These are phyloP conservation scores for Heteromyza rotundicornis DNA, from an alignment of 2,888 invertebrate species.

Conservation along the genomic window DNA sequence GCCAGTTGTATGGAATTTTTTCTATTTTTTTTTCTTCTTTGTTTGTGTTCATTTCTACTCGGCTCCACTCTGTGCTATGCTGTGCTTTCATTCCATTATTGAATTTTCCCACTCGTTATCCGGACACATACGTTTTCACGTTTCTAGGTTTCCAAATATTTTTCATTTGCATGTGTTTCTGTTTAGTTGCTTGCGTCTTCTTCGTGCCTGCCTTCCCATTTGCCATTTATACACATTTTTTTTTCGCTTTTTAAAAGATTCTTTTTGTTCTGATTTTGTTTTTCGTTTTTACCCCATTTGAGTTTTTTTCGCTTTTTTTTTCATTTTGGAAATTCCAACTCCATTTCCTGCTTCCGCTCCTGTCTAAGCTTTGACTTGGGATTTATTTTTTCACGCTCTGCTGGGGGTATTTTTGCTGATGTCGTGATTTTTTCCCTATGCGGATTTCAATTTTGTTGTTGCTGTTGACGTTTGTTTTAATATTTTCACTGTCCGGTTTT, in stretches of 20 bases:
- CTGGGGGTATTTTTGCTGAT: slow-evolving; percentile 48
- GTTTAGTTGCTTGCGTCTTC: too few species aligned
- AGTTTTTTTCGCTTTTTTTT: not conserved
- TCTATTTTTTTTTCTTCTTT: not conserved
- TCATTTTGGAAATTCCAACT: slow-evolving; percentile 12
- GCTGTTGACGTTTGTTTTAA: slow-evolving; percentile 48
- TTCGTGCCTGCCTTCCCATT: slow-evolving; percentile 37
- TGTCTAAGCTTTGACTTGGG: slow-evolving; percentile 57
- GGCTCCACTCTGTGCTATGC: not conserved
- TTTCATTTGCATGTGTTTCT: not conserved
- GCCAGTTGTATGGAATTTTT: too few species aligned
- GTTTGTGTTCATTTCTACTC: not conserved
- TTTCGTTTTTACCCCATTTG: not conserved
- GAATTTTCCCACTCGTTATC: slow-evolving; percentile 25
- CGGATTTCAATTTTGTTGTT: slow-evolving; percentile 4
- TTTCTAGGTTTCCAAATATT: slow-evolving; percentile 1
- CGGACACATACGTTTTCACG: slow-evolving; percentile 51
- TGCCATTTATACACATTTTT: slow-evolving; percentile 33
- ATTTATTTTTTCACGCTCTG: slow-evolving; percentile 38
- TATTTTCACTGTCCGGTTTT: slow-evolving; percentile 51
- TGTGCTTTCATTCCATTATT: slow-evolving; percentile 21
- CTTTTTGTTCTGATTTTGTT: slow-evolving; percentile 24
- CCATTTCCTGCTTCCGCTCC: slow-evolving; percentile 1
- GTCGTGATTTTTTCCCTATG: slow-evolving; percentile 40
- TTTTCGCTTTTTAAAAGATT: slow-evolving; percentile 26